These are phyloP conservation scores for Troides aeacus DNA, from an alignment of 2,888 invertebrate genomes.

Conservation along the genomic window DNA sequence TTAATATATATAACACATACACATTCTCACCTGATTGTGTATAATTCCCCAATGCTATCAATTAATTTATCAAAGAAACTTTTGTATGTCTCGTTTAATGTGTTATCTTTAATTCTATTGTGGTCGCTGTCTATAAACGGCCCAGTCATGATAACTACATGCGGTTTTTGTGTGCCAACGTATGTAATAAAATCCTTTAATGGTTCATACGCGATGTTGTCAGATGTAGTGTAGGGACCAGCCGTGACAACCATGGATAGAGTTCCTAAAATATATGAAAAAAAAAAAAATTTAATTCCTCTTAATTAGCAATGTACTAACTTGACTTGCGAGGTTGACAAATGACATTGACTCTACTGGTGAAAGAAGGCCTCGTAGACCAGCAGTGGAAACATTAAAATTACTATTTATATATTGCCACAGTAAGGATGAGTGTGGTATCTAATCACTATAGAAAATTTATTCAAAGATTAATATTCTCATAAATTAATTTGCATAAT, in stretches of 20 bases:
- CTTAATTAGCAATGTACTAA: too few relatives aligned
- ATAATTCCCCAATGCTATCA: constrained; percentile 81
- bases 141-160: constrained; percentile 90
- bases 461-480: too few relatives aligned
- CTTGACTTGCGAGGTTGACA: too few relatives aligned
- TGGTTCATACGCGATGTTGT: constrained; percentile 89
- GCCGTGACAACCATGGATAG: constrained; percentile 86
- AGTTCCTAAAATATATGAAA: constrained; percentile 57
- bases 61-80: constrained; percentile 87
- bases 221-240: constrained; percentile 91
- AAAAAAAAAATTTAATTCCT: too few relatives aligned
- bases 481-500: too few relatives aligned
- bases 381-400: too few relatives aligned
- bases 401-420: too few relatives aligned
- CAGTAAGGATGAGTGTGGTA: too few relatives aligned
- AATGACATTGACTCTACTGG: too few relatives aligned
- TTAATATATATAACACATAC: too few relatives aligned
- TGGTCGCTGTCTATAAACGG: constrained; percentile 90
- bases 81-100: constrained; percentile 84
- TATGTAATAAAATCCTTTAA: constrained; percentile 87
- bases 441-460: too few relatives aligned
- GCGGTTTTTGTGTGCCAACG: constrained; percentile 84
- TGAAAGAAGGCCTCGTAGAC: too few relatives aligned
- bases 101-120: constrained; percentile 80
- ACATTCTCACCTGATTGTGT: constrained; percentile 72